Evolutionary conservation across 2,888 invertebrate species (phyloP).

Genomic region (Macropis europaea): DNA sequence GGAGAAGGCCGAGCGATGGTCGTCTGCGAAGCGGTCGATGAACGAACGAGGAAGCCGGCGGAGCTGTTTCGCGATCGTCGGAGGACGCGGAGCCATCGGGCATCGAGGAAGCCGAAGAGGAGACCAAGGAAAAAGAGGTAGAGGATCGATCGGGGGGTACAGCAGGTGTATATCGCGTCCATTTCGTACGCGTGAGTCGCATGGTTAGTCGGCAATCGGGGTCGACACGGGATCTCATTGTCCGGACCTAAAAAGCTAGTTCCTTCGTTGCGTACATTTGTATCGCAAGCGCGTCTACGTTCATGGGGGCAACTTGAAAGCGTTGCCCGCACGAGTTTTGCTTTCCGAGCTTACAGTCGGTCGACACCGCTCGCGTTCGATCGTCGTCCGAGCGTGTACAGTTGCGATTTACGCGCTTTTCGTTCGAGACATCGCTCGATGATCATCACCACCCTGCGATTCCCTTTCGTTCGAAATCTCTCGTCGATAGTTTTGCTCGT

Average conservation of each 20-base stretch:
- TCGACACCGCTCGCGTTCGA: background rate
- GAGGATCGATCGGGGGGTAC: constrained; percentile 26
- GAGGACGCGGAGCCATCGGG: background rate
- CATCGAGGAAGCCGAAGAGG: constrained; percentile 1
- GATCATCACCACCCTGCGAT: too few species aligned
- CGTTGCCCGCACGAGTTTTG: background rate
- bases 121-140: constrained; percentile 51
- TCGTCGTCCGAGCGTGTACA: background rate
- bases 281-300: constrained; percentile 27
- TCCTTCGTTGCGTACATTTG: constrained; percentile 51
- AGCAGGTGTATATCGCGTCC: constrained; percentile 11
- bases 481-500: background rate
- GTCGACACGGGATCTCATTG: constrained; percentile 35
- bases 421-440: background rate
- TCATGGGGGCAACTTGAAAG: background rate
- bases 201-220: constrained; percentile 20
- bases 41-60: background rate
- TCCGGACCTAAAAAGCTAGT: constrained; percentile 49
- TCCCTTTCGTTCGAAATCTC: background rate
- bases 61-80: constrained; percentile 2
- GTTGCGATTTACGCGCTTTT: background rate
- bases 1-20: background rate
- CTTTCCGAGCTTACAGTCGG: background rate
- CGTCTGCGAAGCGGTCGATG: background rate
- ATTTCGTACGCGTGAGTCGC: constrained; percentile 22